Evolutionary conservation across 1,140 invertebrate species (phyloP).

Genomic region (Bombus soroeensis): DNA sequence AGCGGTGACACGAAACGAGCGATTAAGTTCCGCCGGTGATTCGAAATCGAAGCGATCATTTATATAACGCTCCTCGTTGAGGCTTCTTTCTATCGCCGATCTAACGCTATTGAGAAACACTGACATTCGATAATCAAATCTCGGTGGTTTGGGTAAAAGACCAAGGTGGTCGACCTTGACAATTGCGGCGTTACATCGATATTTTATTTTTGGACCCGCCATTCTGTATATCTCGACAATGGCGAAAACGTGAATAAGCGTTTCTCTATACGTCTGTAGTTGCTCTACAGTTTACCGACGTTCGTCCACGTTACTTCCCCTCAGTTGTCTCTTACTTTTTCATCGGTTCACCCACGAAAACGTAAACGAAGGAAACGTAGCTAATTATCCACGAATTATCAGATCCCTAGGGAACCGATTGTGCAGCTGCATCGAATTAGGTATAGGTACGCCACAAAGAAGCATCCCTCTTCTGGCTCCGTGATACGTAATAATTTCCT

Average conservation of each 20-base stretch:
- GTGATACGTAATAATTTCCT: neutral
- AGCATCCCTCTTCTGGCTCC: too few species aligned
- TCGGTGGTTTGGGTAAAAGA: slow-evolving; percentile 11
- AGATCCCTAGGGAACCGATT: neutral
- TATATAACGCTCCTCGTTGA: neutral
- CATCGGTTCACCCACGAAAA: too few species aligned
- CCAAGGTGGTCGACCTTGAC: slow-evolving; percentile 48
- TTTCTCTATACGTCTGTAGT: neutral
- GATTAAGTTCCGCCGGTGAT: neutral
- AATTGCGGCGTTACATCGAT: slow-evolving; percentile 32
- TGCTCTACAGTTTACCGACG: neutral
- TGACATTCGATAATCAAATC: slow-evolving; percentile 39
- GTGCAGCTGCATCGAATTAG: neutral
- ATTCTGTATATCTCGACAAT: slow-evolving; percentile 13
- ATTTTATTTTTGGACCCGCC: slow-evolving; percentile 22
- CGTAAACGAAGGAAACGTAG: too few species aligned
- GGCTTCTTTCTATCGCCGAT: neutral
- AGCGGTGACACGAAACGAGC: neutral
- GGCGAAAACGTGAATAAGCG: neutral
- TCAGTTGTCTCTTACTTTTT: too few species aligned
- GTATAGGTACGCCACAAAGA: neutral
- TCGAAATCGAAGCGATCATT: neutral
- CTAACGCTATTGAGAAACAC: slow-evolving; percentile 9
- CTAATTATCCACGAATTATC: neutral
- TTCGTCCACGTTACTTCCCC: neutral